Evolutionary conservation across 1,140 invertebrate species (phyloP), one percentile per base, ranked within the genome.

Genomic region (Eupristina koningsbergeri): DNA sequence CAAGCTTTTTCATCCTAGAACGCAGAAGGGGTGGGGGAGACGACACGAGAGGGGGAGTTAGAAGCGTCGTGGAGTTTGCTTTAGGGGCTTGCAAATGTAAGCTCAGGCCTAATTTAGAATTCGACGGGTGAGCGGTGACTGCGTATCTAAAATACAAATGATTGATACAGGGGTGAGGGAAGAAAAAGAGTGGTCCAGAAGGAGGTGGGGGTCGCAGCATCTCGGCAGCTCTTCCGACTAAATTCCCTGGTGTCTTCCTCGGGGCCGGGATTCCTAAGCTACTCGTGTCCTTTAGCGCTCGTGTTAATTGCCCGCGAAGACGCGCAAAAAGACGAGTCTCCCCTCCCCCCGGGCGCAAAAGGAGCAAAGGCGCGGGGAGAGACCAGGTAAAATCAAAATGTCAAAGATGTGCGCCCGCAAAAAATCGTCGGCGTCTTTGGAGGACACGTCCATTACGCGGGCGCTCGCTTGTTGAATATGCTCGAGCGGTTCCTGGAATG

Each of bases 401-500:
- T 85, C 76, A 79, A 80, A 73, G 74, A 50, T n/a, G 80, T 63
- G 63, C 75, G 81, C 39, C 36, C n/a, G 74, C 64, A 82, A 83
- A 88, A 88, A 88, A 86, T 67, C 63, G 64, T 77, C 84, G 63
- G 85, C 75, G 58, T 85, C 86, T 84, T 87, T 85, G 78, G 53
- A 86, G 86, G 87, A 87, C 86, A 88, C 86, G 87, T 86, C 87
- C 85, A 88, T 88, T 88, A 88, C 87, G 86, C 58, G 76, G 85
- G 73, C 53, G 31, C 47, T 34, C 45, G 47, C 47, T 71, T 41
- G 36, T 64, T 63, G 39, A 69, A 61, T 81, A 71, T 81, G 79
- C 79, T 81, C 67, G 79, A 81, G 45, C 73, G 75, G 36, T 79
- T 83, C 81, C 45, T 53, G 74, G 74, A 83, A 83, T 61, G 45